Conservation (phyloP, 2,797 vertebrate genomes). For the Mormyrops attenuatus region DNA sequence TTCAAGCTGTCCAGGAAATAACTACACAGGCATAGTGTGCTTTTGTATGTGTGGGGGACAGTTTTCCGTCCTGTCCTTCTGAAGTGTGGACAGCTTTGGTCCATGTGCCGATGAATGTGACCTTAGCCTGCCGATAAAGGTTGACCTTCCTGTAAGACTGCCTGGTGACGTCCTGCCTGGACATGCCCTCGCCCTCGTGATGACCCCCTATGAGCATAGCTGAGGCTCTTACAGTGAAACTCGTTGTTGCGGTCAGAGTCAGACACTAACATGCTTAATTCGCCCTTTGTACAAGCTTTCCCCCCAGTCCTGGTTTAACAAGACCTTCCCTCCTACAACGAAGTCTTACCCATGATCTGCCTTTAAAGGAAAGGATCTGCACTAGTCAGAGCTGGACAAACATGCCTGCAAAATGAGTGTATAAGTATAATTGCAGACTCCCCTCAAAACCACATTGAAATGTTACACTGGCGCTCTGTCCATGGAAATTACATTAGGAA, state of each 20-base stretch:
- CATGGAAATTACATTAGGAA: not conserved
- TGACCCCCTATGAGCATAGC: not conserved
- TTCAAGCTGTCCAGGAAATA: constrained; percentile 33
- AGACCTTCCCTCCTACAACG: not conserved
- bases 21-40: not conserved
- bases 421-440: not conserved
- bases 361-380: too few species aligned
- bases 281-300: not conserved
- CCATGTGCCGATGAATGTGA: not conserved
- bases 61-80: not conserved
- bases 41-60: not conserved
- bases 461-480: not conserved
- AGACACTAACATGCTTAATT: not conserved
- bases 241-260: not conserved
- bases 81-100: not conserved
- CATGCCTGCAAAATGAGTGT: constrained; percentile 9
- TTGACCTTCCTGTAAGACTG: not conserved
- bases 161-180: not conserved
- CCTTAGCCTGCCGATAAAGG: not conserved
- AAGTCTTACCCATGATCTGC: not conserved
- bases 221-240: not conserved
- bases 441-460: not conserved
- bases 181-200: not conserved
- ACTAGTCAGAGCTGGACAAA: not conserved
- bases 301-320: not conserved